A percentile compares a stretch with the other conserved stretches of the same genome.
Evolutionary conservation across 2,797 vertebrate genomes (phyloP).

Genomic region (Danio jaintianensis): DNA sequence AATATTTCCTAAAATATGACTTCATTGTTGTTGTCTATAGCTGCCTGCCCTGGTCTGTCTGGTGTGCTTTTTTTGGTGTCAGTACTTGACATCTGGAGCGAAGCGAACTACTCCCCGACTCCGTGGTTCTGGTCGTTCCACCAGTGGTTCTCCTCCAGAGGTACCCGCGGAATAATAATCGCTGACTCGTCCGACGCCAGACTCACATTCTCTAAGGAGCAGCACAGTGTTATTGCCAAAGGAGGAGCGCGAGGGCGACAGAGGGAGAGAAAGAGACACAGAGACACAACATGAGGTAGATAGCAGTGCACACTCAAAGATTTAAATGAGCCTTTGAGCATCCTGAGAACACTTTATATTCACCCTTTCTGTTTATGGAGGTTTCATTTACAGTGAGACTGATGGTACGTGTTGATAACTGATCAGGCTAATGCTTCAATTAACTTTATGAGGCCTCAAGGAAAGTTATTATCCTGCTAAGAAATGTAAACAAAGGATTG

Average conservation of each 20-base stretch:
- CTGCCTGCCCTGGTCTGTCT: constrained; percentile 8
- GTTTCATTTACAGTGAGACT: background rate
- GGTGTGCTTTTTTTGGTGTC: constrained; percentile 32
- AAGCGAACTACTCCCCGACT: constrained; percentile 77
- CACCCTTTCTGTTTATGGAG: background rate
- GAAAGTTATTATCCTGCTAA: too few species aligned
- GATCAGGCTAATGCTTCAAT: background rate
- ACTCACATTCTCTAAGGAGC: constrained; percentile 79
- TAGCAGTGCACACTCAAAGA: constrained; percentile 53
- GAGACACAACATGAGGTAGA: constrained; percentile 69
- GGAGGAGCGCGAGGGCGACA: constrained; percentile 15
- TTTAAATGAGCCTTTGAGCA: constrained; percentile 62
- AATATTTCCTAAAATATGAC: constrained; percentile 23
- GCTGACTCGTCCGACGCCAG: constrained; percentile 78
- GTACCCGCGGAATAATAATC: constrained; percentile 83
- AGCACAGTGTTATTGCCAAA: constrained; percentile 68
- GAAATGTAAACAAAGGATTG: too few species aligned
- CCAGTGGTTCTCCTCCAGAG: constrained; percentile 78
- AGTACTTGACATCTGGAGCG: constrained; percentile 77
- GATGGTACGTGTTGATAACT: background rate
- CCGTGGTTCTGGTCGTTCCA: constrained; percentile 74
- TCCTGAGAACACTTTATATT: constrained; percentile 68
- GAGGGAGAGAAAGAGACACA: constrained; percentile 59
- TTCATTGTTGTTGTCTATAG: background rate
- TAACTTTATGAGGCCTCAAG: too few species aligned